Conservation (phyloP, 1,140 invertebrate species). For the Papilio aristodemus region DNA sequence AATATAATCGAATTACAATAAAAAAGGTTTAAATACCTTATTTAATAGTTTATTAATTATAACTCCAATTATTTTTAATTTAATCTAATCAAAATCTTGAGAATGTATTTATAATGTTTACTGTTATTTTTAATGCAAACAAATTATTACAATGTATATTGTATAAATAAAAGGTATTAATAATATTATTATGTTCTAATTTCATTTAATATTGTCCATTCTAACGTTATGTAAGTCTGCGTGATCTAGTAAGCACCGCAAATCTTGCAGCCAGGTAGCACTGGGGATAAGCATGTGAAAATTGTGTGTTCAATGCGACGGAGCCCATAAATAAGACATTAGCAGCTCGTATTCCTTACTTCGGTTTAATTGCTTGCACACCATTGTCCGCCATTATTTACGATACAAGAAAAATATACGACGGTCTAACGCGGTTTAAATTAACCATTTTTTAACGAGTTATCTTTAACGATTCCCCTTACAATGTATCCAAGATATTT, state of each 20-base stretch:
- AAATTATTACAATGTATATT: too few relatives aligned
- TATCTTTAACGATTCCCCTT: background rate
- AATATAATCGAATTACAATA: background rate
- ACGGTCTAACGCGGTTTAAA: conserved; percentile 38
- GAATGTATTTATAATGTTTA: too few relatives aligned
- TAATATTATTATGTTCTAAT: background rate
- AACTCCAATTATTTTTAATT: background rate
- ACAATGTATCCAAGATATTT: conserved; percentile 9
- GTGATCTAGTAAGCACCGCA: conserved; percentile 51
- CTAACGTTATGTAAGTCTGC: conserved; percentile 40
- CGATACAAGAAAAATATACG: conserved; percentile 50
- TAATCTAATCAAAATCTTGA: too few relatives aligned
- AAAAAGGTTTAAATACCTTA: too few relatives aligned
- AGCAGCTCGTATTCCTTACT: conserved; percentile 64
- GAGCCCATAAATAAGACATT: conserved; percentile 78
- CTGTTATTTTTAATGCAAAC: too few relatives aligned
- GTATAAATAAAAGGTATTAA: too few relatives aligned
- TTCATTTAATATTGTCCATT: conserved; percentile 13
- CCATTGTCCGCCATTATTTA: conserved; percentile 57
- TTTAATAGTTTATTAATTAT: too few relatives aligned
- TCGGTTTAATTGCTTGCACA: conserved; percentile 59
- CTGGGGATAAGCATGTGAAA: conserved; percentile 72
- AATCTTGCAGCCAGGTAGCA: conserved; percentile 61
- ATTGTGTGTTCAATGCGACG: conserved; percentile 63
- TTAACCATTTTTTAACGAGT: conserved; percentile 25